Conservation (phyloP, 2,113 vertebrate genomes). For the Pampusana beccarii region DNA sequence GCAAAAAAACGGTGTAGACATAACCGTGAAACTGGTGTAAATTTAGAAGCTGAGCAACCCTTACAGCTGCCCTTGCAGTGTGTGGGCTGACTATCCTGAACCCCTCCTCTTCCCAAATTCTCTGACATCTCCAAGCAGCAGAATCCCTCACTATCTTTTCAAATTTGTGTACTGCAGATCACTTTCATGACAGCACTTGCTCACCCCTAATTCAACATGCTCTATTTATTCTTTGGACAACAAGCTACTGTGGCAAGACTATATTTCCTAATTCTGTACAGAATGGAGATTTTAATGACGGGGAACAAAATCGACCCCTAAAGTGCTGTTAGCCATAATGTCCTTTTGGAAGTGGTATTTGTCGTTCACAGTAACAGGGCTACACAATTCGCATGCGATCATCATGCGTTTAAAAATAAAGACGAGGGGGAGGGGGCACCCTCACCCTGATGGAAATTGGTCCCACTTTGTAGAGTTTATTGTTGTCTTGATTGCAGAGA, state of each 20-base stretch:
- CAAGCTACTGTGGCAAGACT: slow-evolving; percentile 14
- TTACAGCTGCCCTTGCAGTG: not conserved
- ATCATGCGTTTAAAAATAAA: slow-evolving; percentile 50
- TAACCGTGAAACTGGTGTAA: not conserved
- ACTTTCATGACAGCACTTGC: not conserved
- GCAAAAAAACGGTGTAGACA: not conserved
- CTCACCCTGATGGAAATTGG: slow-evolving; percentile 15
- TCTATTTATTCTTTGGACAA: slow-evolving; percentile 51
- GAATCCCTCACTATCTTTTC: not conserved
- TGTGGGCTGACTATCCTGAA: not conserved
- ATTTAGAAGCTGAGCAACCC: not conserved
- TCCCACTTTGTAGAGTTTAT: slow-evolving; percentile 39
- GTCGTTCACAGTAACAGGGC: slow-evolving; percentile 61
- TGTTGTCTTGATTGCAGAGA: slow-evolving; percentile 58
- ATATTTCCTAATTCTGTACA: slow-evolving; percentile 52
- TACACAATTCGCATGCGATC: slow-evolving; percentile 49
- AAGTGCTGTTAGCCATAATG: slow-evolving; percentile 53
- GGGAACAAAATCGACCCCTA: slow-evolving; percentile 57
- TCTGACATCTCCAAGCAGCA: not conserved
- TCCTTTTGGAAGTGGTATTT: slow-evolving; percentile 53
- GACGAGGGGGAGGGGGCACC: not conserved
- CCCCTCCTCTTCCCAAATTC: not conserved
- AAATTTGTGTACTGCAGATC: not conserved
- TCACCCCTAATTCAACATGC: slow-evolving; percentile 6
- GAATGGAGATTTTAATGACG: slow-evolving; percentile 49